A percentile compares a stretch with the other conserved stretches of the same genome.
phyloP scores from a whole-genome alignment of 2,797 vertebrate genomes.

The Merluccius polli region DNA sequence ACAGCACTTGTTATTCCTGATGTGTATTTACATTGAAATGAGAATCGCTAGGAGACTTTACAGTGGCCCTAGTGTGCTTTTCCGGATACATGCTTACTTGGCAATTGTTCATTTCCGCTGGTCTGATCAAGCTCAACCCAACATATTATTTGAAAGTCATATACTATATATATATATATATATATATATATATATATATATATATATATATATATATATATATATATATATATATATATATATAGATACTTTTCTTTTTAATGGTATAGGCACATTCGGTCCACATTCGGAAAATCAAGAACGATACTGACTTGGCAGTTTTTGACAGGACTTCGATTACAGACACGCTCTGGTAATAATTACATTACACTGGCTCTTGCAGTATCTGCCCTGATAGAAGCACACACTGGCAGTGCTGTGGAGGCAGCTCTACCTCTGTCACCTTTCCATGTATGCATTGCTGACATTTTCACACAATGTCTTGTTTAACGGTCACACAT shows the following conservation, averaged over 20 bases:
- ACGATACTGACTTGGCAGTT: slow-evolving; percentile 4
- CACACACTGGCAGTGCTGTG: too few relatives aligned
- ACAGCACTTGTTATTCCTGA: background rate
- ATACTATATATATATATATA: too few relatives aligned
- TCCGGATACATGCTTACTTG: background rate
- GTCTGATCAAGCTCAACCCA: background rate
- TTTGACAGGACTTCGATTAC: background rate
- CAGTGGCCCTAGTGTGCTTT: background rate
- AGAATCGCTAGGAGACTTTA: background rate
- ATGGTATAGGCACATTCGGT: background rate
- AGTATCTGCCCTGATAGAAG: background rate
- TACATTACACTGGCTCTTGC: background rate
- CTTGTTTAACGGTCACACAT: background rate
- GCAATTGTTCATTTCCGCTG: background rate
- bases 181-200: too few relatives aligned
- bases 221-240: too few relatives aligned
- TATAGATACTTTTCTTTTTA: slow-evolving; percentile 1
- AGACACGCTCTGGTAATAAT: slow-evolving; percentile 3
- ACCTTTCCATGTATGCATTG: background rate
- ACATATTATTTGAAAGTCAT: background rate
- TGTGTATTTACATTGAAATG: background rate
- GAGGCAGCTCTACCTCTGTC: background rate
- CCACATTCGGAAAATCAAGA: too few relatives aligned
- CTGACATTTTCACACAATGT: background rate
- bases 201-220: too few relatives aligned